phyloP scores from a whole-genome alignment of 1,140 invertebrate species.

The Drosophila tsacasi region DNA sequence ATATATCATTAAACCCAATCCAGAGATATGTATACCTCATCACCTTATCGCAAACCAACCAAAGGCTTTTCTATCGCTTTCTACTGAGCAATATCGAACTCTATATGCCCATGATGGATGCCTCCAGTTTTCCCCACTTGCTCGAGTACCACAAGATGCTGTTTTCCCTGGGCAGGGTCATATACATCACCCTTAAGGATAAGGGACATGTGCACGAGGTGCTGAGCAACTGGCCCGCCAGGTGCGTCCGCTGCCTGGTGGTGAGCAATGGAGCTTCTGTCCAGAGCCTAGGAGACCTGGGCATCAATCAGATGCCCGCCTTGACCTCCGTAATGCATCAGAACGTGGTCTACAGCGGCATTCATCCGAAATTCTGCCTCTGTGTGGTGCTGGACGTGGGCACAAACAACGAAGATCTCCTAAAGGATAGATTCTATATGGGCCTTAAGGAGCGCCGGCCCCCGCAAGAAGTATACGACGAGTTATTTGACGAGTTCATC shows the following conservation, averaged over 20 bases:
- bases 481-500: conserved; percentile 94
- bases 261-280: conserved; percentile 98
- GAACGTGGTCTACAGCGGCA: conserved; percentile 96
- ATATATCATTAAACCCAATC: too few relatives aligned
- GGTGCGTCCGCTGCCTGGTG: conserved; percentile 92
- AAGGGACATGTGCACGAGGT: conserved; percentile 95
- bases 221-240: conserved; percentile 93
- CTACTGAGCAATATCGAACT: conserved; percentile 94
- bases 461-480: conserved; percentile 93
- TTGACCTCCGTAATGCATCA: conserved; percentile 96
- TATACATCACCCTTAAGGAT: conserved; percentile 99
- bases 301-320: conserved; percentile 97
- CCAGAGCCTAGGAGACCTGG: conserved; percentile 96
- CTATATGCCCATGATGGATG: conserved; percentile 90
- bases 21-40: conserved; percentile 92
- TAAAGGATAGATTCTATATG: conserved; percentile 96
- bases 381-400: conserved; percentile 97
- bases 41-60: conserved; percentile 92
- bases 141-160: conserved; percentile 76
- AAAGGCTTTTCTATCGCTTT: conserved; percentile 97
- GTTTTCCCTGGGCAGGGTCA: conserved; percentile 86
- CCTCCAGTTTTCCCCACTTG: conserved; percentile 97
- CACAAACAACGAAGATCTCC: conserved; percentile 93
- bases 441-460: conserved; percentile 94
- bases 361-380: conserved; percentile 95